Evolutionary conservation across 2,888 invertebrate genomes (phyloP), one percentile per base, ranked within the genome.

Genomic region (Tetragonula carbonaria): DNA sequence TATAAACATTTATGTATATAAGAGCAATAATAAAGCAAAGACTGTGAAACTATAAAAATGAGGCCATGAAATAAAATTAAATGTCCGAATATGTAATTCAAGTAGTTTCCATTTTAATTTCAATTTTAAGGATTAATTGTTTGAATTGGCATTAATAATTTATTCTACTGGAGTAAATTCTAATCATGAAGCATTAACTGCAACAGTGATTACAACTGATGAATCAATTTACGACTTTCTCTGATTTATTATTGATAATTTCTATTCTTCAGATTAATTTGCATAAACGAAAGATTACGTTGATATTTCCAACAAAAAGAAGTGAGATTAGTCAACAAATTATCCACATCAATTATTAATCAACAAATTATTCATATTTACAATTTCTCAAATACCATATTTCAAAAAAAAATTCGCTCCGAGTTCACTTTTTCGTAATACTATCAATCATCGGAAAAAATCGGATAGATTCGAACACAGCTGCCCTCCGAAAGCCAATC

Each of bases 401-500:
- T 79, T 33, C 80, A 53, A 33, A 70, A 51, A 77, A 83, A 51
- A 77, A 83, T 66, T 70, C 33, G 23, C n/a, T 38, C 5, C 6
- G 59, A 66, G 38, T 67, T 21, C 18, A 68, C 0, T 50, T 23
- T 18, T 11, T 23, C 11, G 11, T 3, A 23, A 50, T 11, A 11
- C 18, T 28, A 28, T 68, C 68, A 18, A 0, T n/a, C 45, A 1
- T 18, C 2, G 0, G 3, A 13, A 33, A 14, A 14, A n/a, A n/a
- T 33, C 3, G 21, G 21, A n/a, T 13, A 63, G 23, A 74, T 59
- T 14, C 28, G 63, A 63, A 53, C 45, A 74, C 85, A 87, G 85
- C 84, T 86, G 86, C 78, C 77, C 55, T 11, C 28, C 71, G 65
- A 72, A 90, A 91, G 65, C 88, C 87, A 89, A 91, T 91, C 91